phyloP scores from a whole-genome alignment of 2,888 invertebrate genomes.

The Ceraclea dissimilis region DNA sequence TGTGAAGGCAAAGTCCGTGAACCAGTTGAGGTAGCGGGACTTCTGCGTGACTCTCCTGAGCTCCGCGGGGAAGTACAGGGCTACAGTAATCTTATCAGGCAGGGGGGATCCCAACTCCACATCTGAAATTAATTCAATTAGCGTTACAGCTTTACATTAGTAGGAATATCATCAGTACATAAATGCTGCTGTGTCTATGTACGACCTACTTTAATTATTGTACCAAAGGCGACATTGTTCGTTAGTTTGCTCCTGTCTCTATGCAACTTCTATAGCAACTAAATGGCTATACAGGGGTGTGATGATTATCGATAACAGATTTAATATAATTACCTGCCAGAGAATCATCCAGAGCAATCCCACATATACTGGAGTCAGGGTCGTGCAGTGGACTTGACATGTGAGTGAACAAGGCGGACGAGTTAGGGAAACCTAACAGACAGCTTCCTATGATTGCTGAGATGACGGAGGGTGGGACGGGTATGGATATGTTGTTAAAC shows the following conservation, averaged over 20 bases:
- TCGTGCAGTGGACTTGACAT: not conserved
- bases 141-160: too few relatives aligned
- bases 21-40: constrained; percentile 47
- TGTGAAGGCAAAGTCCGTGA: constrained; percentile 60
- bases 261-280: too few relatives aligned
- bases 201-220: too few relatives aligned
- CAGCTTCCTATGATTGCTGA: not conserved
- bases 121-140: too few relatives aligned
- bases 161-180: too few relatives aligned
- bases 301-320: too few relatives aligned
- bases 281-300: too few relatives aligned
- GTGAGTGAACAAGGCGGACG: not conserved
- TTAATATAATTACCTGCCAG: not conserved
- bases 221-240: too few relatives aligned
- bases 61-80: constrained; percentile 59
- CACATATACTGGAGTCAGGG: not conserved
- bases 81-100: constrained; percentile 44
- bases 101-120: too few relatives aligned
- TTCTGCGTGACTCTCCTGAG: constrained; percentile 38
- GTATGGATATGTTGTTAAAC: not conserved
- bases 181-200: too few relatives aligned
- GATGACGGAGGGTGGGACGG: too few relatives aligned
- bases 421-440: not conserved
- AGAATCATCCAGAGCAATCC: not conserved
- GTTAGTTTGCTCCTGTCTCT: too few relatives aligned